Conservation (phyloP, 2,113 vertebrate genomes). For the Nothoprocta perdicaria region DNA sequence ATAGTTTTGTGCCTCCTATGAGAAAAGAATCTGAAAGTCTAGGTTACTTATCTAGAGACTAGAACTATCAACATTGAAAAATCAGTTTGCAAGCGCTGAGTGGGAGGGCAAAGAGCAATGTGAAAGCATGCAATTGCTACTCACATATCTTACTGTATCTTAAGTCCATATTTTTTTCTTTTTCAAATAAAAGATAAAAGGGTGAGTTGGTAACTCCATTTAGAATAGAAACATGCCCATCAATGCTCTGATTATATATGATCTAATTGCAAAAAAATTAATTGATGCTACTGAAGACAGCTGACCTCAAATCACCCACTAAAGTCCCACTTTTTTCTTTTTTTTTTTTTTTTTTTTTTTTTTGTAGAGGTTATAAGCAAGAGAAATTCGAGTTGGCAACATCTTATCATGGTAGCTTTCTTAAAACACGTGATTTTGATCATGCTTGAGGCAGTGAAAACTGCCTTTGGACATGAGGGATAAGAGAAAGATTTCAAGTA, state of each 20-base stretch:
- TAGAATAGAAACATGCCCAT: not conserved
- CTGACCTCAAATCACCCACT: not conserved
- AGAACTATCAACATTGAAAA: not conserved
- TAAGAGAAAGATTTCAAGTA: not conserved
- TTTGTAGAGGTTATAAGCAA: conserved; percentile 3
- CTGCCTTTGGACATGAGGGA: not conserved
- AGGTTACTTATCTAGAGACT: not conserved
- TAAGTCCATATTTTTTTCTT: not conserved
- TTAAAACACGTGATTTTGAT: not conserved
- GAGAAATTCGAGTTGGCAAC: not conserved
- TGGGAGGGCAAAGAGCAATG: not conserved
- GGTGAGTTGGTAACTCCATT: not conserved
- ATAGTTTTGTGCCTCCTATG: not conserved
- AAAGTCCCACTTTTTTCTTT: not conserved
- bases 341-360: not conserved
- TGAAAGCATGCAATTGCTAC: not conserved
- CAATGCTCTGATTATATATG: not conserved
- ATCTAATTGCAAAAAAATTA: not conserved
- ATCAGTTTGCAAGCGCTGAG: not conserved
- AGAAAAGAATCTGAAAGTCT: conserved; percentile 21
- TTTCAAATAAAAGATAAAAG: not conserved
- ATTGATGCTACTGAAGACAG: not conserved
- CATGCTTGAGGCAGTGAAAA: not conserved
- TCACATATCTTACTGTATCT: not conserved
- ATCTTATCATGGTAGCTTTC: not conserved